These are phyloP conservation scores for Odontamblyopus rebecca DNA, from an alignment of 2,797 vertebrate species.

Conservation along the genomic window DNA sequence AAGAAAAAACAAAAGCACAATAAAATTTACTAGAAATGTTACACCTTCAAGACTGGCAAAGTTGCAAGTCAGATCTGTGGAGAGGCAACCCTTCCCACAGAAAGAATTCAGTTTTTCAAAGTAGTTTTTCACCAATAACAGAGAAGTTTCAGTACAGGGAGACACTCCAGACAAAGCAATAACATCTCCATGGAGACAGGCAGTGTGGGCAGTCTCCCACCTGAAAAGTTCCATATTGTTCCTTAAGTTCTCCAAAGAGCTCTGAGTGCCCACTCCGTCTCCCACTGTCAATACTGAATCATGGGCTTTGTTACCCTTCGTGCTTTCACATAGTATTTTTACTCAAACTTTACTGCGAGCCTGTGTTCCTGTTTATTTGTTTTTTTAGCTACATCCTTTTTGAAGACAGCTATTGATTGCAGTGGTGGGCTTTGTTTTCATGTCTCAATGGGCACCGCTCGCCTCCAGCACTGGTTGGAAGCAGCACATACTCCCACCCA, in stretches of 20 bases:
- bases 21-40: too few relatives aligned
- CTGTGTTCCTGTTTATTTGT: slow-evolving; percentile 18
- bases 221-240: neutral
- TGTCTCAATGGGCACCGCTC: slow-evolving; percentile 45
- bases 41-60: too few relatives aligned
- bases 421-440: slow-evolving; percentile 54
- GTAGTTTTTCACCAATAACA: too few relatives aligned
- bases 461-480: slow-evolving; percentile 62
- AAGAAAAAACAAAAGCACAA: too few relatives aligned
- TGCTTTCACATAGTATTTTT: slow-evolving; percentile 2
- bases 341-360: slow-evolving; percentile 40
- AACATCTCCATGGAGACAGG: neutral
- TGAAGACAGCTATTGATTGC: slow-evolving; percentile 60
- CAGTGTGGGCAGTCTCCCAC: neutral
- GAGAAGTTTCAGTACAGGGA: too few relatives aligned
- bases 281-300: slow-evolving; percentile 42
- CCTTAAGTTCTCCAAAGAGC: neutral
- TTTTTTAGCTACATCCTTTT: slow-evolving; percentile 30
- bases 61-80: too few relatives aligned
- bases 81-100: too few relatives aligned
- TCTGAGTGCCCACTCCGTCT: slow-evolving; percentile 22
- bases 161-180: slow-evolving; percentile 4
- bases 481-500: slow-evolving; percentile 38
- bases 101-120: too few relatives aligned
- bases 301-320: slow-evolving; percentile 22